A percentile compares a stretch with the other conserved stretches of the same genome.
Evolutionary conservation across 2,797 vertebrate genomes (phyloP).

Genomic region (Typhlichthys eigenmanni): DNA sequence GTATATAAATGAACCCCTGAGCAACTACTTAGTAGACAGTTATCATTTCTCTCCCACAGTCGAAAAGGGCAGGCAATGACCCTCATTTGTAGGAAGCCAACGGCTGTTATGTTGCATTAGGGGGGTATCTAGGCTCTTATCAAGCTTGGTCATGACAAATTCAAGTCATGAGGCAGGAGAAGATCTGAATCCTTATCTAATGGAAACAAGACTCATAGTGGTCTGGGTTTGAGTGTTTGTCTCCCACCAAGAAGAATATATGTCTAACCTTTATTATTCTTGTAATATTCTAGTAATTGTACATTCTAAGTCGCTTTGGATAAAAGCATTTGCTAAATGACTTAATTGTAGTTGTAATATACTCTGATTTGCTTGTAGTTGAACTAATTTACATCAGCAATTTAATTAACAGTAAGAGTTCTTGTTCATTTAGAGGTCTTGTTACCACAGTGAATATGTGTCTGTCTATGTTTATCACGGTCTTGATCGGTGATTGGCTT

Average conservation of each 20-base stretch:
- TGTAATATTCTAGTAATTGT: too few species aligned
- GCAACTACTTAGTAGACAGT: background rate
- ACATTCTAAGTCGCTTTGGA: too few species aligned
- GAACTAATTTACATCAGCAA: constrained; percentile 44
- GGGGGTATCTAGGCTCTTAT: constrained; percentile 16
- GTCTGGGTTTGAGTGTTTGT: background rate
- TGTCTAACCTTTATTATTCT: too few species aligned
- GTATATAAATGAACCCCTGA: constrained; percentile 6
- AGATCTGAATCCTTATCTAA: background rate
- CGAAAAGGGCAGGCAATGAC: background rate
- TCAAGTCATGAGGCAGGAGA: constrained; percentile 27
- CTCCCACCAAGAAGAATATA: too few species aligned
- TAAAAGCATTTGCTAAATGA: too few species aligned
- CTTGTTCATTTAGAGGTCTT: constrained; percentile 3
- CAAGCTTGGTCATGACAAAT: constrained; percentile 61
- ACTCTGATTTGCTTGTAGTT: constrained; percentile 37
- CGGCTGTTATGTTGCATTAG: constrained; percentile 32
- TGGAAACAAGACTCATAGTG: background rate
- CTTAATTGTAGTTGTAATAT: constrained; percentile 21
- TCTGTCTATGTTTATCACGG: constrained; percentile 5
- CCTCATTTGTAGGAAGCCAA: constrained; percentile 16
- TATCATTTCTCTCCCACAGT: background rate
- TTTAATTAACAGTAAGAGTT: constrained; percentile 39
- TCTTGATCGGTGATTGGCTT: background rate
- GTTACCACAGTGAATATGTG: constrained; percentile 8